phyloP scores from a whole-genome alignment of 30 jellyfish, hydroid and myxozoan genomes.

The Hydractinia symbiolongicarpus region DNA sequence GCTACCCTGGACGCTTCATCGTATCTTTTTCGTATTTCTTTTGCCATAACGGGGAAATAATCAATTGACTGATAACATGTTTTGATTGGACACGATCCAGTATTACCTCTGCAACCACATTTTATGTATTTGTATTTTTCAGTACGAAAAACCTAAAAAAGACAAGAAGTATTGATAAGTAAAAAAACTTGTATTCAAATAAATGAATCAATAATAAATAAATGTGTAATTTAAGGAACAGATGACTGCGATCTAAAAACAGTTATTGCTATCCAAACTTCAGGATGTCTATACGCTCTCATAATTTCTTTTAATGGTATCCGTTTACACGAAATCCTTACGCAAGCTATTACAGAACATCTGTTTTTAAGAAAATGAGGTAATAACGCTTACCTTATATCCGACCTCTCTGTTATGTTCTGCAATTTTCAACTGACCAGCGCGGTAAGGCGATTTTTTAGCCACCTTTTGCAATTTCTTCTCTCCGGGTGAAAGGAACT shows the following conservation, averaged over 20 bases:
- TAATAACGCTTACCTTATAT: neutral
- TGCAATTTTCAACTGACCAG: neutral
- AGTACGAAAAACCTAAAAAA: neutral
- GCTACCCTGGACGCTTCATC: neutral
- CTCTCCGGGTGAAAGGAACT: neutral
- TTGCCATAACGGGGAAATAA: constrained; percentile 5
- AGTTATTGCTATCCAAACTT: no score
- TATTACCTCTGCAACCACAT: neutral
- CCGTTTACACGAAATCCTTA: no score
- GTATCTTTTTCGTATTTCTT: neutral
- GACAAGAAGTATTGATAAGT: neutral
- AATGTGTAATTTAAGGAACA: no score
- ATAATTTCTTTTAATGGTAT: no score
- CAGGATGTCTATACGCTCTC: no score
- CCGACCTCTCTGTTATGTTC: constrained; percentile 14
- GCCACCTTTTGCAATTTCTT: neutral
- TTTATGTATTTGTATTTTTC: neutral
- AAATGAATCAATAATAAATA: no score
- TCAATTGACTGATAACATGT: neutral
- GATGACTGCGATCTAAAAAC: no score
- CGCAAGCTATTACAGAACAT: neutral
- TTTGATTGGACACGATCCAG: constrained; percentile 1
- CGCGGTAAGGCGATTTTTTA: neutral
- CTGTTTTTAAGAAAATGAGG: neutral
- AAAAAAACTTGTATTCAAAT: neutral